Conservation (phyloP, 2,113 vertebrate genomes). For the Pogonocichla stellata region DNA sequence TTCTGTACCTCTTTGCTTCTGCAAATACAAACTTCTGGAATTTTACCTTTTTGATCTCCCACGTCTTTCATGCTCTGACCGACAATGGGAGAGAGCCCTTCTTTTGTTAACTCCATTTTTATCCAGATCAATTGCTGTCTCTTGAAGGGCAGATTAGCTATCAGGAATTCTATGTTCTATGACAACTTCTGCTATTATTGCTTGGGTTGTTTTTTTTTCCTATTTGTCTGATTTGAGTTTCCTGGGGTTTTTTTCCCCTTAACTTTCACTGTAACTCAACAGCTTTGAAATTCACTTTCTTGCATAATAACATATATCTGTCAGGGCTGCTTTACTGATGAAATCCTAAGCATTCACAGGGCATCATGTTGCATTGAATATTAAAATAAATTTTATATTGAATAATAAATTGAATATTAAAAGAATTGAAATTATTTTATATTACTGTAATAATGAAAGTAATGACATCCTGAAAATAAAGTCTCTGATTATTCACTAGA, state of each 20-base stretch:
- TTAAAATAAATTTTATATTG: too few relatives aligned
- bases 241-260: fast-evolving
- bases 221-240: background rate
- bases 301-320: background rate
- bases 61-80: background rate
- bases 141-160: background rate
- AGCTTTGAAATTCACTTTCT: background rate
- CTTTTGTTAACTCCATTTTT: background rate
- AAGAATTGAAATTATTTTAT: background rate
- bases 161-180: background rate
- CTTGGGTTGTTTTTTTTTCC: fast-evolving
- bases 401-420: too few relatives aligned
- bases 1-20: background rate
- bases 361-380: background rate
- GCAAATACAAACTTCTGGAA: background rate
- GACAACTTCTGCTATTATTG: background rate
- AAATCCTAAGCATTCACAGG: background rate
- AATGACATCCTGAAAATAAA: background rate
- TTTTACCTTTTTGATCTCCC: background rate
- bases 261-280: background rate
- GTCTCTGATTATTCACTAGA: background rate
- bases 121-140: background rate
- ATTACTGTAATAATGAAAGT: background rate
- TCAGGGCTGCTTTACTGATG: background rate
- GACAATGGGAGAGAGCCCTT: background rate